Evolutionary conservation across 2,797 vertebrate species (phyloP).

Genomic region (Liparis tanakae): DNA sequence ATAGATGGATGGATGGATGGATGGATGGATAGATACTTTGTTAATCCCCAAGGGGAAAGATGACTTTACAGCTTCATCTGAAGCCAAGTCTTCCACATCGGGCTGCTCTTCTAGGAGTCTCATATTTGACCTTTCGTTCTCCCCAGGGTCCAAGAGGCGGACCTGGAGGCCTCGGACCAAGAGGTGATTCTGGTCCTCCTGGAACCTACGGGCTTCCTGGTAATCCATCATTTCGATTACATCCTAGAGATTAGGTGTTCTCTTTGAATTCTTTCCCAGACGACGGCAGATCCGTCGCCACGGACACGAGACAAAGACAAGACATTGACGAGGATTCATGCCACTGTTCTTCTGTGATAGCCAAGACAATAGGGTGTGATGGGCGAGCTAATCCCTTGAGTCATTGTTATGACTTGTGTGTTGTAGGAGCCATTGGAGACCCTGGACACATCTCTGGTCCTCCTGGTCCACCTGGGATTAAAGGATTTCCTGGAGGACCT

Average conservation of each 20-base stretch:
- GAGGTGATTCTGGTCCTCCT: constrained; percentile 63
- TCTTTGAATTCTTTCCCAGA: constrained; percentile 38
- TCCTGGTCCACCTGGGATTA: constrained; percentile 46
- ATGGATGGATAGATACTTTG: too few species aligned
- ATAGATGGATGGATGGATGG: too few species aligned
- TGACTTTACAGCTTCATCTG: neutral
- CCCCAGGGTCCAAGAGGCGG: constrained; percentile 51
- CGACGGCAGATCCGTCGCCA: constrained; percentile 44
- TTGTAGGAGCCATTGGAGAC: constrained; percentile 61
- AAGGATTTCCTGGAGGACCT: constrained; percentile 80
- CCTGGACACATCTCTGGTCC: constrained; percentile 47
- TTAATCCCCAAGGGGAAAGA: too few species aligned
- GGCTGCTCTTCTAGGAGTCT: constrained; percentile 5
- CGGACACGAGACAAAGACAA: constrained; percentile 22
- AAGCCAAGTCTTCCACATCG: constrained; percentile 17
- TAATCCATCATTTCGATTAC: constrained; percentile 55
- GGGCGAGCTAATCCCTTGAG: neutral
- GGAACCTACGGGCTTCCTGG: constrained; percentile 65
- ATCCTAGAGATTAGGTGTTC: constrained; percentile 22
- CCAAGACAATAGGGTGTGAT: neutral
- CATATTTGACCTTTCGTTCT: constrained; percentile 36
- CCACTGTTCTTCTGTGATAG: constrained; percentile 11
- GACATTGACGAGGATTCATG: constrained; percentile 17
- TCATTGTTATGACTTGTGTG: constrained; percentile 17
- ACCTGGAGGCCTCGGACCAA: constrained; percentile 58